Evolutionary conservation across 2,888 invertebrate species (phyloP).

Genomic region (Pandemis cinnamomeana): DNA sequence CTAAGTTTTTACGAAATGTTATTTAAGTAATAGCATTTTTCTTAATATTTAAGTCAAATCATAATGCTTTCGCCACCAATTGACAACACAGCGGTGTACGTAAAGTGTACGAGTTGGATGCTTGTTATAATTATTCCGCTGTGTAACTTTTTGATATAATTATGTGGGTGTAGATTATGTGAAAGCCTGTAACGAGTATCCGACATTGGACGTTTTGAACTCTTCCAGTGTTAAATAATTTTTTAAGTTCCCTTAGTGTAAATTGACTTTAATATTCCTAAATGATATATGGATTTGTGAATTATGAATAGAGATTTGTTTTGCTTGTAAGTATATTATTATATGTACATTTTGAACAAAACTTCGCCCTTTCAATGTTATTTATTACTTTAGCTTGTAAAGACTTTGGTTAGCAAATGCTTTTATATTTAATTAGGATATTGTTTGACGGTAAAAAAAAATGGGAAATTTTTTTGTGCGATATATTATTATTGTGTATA

Average conservation of each 20-base stretch:
- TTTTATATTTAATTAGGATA: conserved; percentile 61
- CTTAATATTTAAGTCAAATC: conserved; percentile 76
- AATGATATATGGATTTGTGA: conserved; percentile 58
- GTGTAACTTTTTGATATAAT: conserved; percentile 37
- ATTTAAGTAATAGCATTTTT: conserved; percentile 79
- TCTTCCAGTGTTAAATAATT: conserved; percentile 63
- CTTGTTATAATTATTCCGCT: conserved; percentile 27
- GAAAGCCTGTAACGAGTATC: conserved; percentile 44
- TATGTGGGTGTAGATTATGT: conserved; percentile 37
- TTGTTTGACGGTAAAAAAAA: conserved; percentile 51
- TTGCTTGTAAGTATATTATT: conserved; percentile 77
- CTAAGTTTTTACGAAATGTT: conserved; percentile 80
- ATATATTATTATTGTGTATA: conserved; percentile 74
- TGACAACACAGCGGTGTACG: conserved; percentile 25
- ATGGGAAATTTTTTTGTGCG: conserved; percentile 59
- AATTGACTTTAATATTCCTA: conserved; percentile 56
- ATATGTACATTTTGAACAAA: conserved; percentile 81
- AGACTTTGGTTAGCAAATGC: conserved; percentile 67
- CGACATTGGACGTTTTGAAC: conserved; percentile 51
- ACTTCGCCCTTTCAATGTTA: conserved; percentile 59
- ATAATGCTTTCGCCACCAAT: conserved; percentile 61
- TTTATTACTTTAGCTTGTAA: conserved; percentile 73
- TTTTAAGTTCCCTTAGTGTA: conserved; percentile 63
- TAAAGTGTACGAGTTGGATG: conserved; percentile 26
- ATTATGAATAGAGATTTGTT: conserved; percentile 64